Conservation (phyloP, 2,113 vertebrate genomes). For the Tetrao urogallus region DNA sequence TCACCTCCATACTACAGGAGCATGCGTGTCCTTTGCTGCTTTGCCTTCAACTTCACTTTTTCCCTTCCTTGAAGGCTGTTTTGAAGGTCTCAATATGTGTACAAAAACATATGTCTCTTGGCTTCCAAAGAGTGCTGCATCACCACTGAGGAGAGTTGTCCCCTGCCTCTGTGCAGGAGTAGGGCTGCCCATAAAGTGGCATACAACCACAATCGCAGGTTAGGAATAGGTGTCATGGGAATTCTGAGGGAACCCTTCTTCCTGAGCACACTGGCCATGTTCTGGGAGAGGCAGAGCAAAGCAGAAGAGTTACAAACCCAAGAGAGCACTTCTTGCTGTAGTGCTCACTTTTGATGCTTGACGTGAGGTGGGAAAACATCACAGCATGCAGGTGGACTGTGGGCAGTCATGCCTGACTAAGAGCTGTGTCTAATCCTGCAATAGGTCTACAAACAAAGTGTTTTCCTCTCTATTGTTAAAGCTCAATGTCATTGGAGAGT, state of each 20-base stretch:
- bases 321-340: fast-evolving
- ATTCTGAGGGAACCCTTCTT: neutral
- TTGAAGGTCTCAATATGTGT: neutral
- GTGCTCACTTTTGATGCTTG: neutral
- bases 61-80: neutral
- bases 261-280: fast-evolving
- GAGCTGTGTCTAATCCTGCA: neutral
- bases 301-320: neutral
- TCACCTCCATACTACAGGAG: fast-evolving
- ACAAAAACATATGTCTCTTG: neutral
- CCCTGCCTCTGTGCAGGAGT: neutral
- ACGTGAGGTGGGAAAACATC: neutral
- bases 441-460: neutral
- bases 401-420: neutral
- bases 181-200: neutral
- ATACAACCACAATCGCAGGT: neutral
- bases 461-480: neutral
- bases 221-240: neutral
- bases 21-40: neutral
- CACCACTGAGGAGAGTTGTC: neutral
- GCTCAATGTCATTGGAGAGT: neutral
- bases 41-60: neutral
- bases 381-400: neutral
- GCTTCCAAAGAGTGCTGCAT: neutral
- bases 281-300: neutral